Evolutionary conservation across 1,140 invertebrate genomes (phyloP).

Genomic region (Monochamus saltuarius): DNA sequence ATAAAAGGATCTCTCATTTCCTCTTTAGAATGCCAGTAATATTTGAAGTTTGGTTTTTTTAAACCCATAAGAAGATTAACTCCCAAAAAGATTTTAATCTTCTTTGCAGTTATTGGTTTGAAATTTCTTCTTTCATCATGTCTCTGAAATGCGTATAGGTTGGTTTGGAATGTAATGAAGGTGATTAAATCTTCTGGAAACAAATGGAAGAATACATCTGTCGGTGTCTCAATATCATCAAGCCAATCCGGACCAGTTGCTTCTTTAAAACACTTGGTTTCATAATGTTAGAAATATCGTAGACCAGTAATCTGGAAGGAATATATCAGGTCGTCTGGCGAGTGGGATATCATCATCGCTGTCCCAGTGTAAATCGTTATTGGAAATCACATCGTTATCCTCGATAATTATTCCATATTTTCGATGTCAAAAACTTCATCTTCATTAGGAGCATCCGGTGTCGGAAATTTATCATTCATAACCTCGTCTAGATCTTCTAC

Average conservation of each 20-base stretch:
- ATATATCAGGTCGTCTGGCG: constrained; percentile 9
- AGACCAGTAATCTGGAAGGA: constrained; percentile 6
- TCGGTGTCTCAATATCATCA: constrained; percentile 16
- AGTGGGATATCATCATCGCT: constrained; percentile 15
- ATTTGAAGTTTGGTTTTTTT: too few species aligned
- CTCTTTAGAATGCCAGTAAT: too few species aligned
- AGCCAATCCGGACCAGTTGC: constrained; percentile 1
- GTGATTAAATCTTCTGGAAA: constrained; percentile 12
- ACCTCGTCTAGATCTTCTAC: constrained; percentile 12
- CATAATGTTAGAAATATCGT: background rate
- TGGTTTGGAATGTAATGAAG: background rate
- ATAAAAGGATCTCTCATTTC: too few species aligned
- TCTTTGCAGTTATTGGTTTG: too few species aligned
- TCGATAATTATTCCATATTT: constrained; percentile 11
- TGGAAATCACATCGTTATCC: background rate
- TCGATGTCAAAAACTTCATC: background rate
- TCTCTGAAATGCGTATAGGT: too few species aligned
- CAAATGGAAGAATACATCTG: constrained; percentile 12
- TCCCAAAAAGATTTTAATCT: too few species aligned
- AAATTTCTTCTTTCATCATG: too few species aligned
- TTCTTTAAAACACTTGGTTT: constrained; percentile 8
- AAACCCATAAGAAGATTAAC: too few species aligned
- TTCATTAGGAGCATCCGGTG: background rate
- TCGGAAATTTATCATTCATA: constrained; percentile 10
- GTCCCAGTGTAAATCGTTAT: constrained; percentile 15